Evolutionary conservation across 2,797 vertebrate genomes (phyloP), one percentile per base, ranked within the genome.

Genomic region (Xerus rutilus): DNA sequence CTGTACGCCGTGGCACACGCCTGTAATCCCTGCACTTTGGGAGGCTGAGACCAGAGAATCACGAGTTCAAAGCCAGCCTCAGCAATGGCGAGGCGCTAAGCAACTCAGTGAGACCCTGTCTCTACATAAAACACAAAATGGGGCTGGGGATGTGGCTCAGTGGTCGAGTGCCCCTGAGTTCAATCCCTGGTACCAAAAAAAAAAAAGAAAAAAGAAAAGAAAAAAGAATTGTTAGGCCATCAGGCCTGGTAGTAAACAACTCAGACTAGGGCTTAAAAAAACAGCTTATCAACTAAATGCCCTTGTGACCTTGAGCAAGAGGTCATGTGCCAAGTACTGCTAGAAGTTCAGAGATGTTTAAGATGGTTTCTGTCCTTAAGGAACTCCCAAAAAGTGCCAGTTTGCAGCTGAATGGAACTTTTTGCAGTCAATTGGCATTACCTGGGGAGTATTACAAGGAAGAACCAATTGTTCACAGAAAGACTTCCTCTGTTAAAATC

Each of bases 401-500:
- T 0, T n/a, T 54, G 14, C 15, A 3, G 28, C 10, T 4, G 2
- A 18, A 45, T 21, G 32, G 9, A 25, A 4, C 14, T 47, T 86
- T 87, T 59, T 17, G 3, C 32, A 18, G 17, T 43, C 59, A 57
- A 39, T 14, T 30, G 2, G 14, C 32, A 43, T 2, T 52, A 72
- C 45, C 74, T 65, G 32, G 47, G 59, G 64, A 81, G 13, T 62
- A 82, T 35, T 47, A 86, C 32, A 72, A 94, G 6, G 20, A 94
- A 83, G 52, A 86, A 49, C 10, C 28, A 70, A 72, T 45, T 25
- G 28, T 69, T 64, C 65, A 13, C 8, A 7, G 47, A n/a, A 39
- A 84, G 2, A 43, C 32, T 79, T 67, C 32, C 67, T 86, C 52
- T 90, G 77, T 17, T 30, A 92, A 85, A 94, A 82, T 25, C n/a